Evolutionary conservation across 2,888 invertebrate genomes (phyloP), one percentile per base, ranked within the genome.

Genomic region (Teleogryllus oceanicus): DNA sequence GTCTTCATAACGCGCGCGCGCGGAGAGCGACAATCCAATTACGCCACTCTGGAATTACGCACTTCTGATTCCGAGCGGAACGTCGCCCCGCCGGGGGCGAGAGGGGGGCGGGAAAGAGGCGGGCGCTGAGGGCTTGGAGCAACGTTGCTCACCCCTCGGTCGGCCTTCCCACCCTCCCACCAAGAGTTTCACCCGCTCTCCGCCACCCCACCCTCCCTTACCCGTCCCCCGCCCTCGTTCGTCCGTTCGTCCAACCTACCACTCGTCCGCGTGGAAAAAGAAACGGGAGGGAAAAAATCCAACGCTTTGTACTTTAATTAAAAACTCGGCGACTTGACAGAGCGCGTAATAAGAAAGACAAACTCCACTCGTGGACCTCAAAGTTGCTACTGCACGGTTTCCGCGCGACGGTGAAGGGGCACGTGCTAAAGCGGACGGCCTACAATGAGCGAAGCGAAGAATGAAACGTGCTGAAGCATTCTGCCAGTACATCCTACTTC

Each of bases 21-120:
- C 62, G 62, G 62, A 62, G 62, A 62, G 62, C 62, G 62, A 62
- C 62, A 62, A 62, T 62, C 62, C 62, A 62, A 62, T 62, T 62
- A 62, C n/a, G 62, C 3, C n/a, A n/a, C 62, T 62, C 62, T 62
- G 62, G 62, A 62, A 62, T 62, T 62, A 62, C 62, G n/a, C 62
- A 62, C 62, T 62, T 62, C 62, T 62, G 62, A 62, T 62, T 62
- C 62, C 62, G 62, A n/a, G n/a, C 62, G 62, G n/a, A 62, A 11
- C 62, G 62, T 4, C 62, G n/a, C 16, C 16, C 16, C 62, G 62
- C 62, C n/a, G 62, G 62, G 13, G 62, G 62, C 62, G 18, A 18
- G 62, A 2, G 18, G 62, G 62, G 18, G 2, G 4, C 16, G 62
- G 62, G n/a, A 62, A n/a, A 10, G 13, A 13, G 62, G 62, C 2